Percentiles rank a stretch among this genome's conserved stretches.
Evolutionary conservation across 2,888 invertebrate species (phyloP).

Genomic region (Drosophila siamana): DNA sequence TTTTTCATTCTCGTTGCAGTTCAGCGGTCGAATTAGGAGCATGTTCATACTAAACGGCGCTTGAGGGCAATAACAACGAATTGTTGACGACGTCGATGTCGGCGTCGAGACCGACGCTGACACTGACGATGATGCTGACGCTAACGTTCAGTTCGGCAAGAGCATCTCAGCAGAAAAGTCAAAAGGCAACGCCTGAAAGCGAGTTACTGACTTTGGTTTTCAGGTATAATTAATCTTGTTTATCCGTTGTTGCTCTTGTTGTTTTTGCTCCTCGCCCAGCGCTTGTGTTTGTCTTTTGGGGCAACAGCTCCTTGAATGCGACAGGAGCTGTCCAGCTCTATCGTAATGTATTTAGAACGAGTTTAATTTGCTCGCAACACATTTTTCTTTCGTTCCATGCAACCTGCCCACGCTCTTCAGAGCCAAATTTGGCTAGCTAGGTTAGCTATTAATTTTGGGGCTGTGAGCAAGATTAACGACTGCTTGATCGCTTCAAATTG

Average conservation of each 20-base stretch:
- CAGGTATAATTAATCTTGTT: constrained; percentile 85
- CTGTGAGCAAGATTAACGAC: constrained; percentile 83
- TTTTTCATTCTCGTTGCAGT: constrained; percentile 23
- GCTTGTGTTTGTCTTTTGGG: constrained; percentile 63
- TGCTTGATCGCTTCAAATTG: constrained; percentile 83
- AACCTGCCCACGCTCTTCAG: constrained; percentile 22
- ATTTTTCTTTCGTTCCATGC: constrained; percentile 67
- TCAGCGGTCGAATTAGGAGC: constrained; percentile 11
- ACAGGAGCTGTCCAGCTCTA: constrained; percentile 32
- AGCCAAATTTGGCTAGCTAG: constrained; percentile 43
- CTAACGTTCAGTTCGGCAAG: constrained; percentile 11
- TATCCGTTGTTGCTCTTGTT: constrained; percentile 61
- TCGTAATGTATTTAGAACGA: constrained; percentile 79
- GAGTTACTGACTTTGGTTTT: constrained; percentile 75
- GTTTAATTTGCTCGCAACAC: constrained; percentile 79
- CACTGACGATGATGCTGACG: neutral
- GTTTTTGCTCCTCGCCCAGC: constrained; percentile 67
- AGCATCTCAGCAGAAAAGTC: constrained; percentile 60
- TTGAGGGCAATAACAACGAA: constrained; percentile 74
- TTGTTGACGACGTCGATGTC: constrained; percentile 38
- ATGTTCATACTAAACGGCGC: constrained; percentile 66
- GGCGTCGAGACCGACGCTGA: neutral
- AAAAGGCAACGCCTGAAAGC: constrained; percentile 75
- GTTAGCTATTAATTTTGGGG: constrained; percentile 83
- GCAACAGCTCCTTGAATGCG: constrained; percentile 61